Evolutionary conservation across 2,113 vertebrate genomes (phyloP).

Genomic region (Chionomys nivalis): DNA sequence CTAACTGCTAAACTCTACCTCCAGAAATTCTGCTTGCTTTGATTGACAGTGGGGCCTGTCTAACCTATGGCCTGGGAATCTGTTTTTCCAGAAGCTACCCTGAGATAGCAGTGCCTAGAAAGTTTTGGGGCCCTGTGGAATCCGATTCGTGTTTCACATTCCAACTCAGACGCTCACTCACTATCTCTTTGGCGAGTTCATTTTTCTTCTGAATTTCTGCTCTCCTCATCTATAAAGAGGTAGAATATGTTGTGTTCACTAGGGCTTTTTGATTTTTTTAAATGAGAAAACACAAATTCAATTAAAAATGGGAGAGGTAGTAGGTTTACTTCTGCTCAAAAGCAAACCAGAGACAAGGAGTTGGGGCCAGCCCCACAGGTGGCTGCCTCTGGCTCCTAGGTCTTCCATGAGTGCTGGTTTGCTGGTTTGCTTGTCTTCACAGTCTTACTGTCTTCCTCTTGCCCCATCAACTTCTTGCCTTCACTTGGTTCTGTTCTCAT

Average conservation of each 20-base stretch:
- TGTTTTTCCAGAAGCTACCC: background rate
- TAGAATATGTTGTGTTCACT: background rate
- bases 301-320: background rate
- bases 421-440: background rate
- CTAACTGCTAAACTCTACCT: background rate
- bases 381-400: background rate
- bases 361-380: background rate
- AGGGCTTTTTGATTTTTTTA: too few species aligned
- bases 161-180: background rate
- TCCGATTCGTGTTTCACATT: background rate
- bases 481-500: background rate
- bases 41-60: background rate
- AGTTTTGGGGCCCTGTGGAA: background rate
- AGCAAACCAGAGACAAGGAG: background rate
- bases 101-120: background rate
- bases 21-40: background rate
- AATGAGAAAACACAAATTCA: background rate
- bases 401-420: accelerated
- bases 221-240: background rate
- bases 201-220: background rate
- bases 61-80: background rate
- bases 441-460: background rate
- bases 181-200: background rate
- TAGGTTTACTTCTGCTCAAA: background rate
- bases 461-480: background rate